phyloP scores from a whole-genome alignment of 2,113 vertebrate genomes.

The Phylloscopus trochilus region DNA sequence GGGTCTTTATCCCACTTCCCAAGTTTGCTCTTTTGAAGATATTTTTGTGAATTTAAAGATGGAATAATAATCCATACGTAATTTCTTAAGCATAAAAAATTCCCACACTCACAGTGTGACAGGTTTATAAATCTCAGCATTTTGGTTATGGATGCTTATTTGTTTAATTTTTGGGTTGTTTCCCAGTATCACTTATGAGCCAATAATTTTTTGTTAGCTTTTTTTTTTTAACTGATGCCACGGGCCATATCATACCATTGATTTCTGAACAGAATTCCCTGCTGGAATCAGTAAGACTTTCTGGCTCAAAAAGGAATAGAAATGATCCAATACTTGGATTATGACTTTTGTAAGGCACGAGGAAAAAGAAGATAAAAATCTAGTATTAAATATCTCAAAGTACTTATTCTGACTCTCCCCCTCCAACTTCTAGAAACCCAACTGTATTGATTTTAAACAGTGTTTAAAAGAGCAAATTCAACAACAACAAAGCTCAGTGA shows the following conservation, averaged over 20 bases:
- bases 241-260: conserved; percentile 22
- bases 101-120: conserved; percentile 10
- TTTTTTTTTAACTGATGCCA: conserved; percentile 27
- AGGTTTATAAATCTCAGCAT: conserved; percentile 26
- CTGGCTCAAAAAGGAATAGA: conserved; percentile 9
- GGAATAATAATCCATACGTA: conserved; percentile 10
- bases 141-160: conserved; percentile 41
- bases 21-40: conserved; percentile 29
- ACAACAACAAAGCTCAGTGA: not conserved
- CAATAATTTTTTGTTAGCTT: conserved; percentile 53
- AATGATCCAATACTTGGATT: conserved; percentile 43
- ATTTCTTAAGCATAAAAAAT: conserved; percentile 36
- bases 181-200: conserved; percentile 47
- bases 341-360: conserved; percentile 9
- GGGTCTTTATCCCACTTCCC: conserved; percentile 17
- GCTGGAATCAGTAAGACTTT: conserved; percentile 25
- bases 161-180: conserved; percentile 55
- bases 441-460: not conserved
- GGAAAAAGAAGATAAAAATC: conserved; percentile 7
- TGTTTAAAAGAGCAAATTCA: conserved; percentile 5
- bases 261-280: conserved; percentile 46
- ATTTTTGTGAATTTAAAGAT: conserved; percentile 17
- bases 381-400: not conserved
- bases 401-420: not conserved
- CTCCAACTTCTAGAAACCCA: not conserved